Evolutionary conservation across 2,797 vertebrate species (phyloP).

Genomic region (Pogoniulus pusillus): DNA sequence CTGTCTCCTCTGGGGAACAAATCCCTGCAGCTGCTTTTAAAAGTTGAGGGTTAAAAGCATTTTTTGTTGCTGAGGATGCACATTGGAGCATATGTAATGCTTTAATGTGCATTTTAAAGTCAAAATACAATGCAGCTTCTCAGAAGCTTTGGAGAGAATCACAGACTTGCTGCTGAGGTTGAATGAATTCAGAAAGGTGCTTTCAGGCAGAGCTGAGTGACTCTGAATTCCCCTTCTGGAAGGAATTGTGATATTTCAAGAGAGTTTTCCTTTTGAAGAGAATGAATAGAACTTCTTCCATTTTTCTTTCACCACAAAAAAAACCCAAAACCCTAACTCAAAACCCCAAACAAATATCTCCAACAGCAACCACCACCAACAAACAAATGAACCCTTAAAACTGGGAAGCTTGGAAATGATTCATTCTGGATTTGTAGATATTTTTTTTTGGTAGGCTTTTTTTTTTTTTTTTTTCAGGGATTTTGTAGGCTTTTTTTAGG

Average conservation of each 20-base stretch:
- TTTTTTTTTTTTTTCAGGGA: not conserved
- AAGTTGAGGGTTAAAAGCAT: constrained; percentile 64
- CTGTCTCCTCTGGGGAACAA: constrained; percentile 44
- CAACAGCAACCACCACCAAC: too few species aligned
- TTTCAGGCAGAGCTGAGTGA: not conserved
- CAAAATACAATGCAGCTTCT: constrained; percentile 52
- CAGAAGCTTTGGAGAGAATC: constrained; percentile 25
- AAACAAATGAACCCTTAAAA: not conserved
- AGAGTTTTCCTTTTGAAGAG: not conserved
- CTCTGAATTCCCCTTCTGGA: not conserved
- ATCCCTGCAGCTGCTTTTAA: constrained; percentile 64
- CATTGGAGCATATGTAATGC: constrained; percentile 40
- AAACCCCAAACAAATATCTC: too few species aligned
- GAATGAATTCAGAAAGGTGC: not conserved
- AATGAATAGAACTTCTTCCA: not conserved
- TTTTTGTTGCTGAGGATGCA: constrained; percentile 62
- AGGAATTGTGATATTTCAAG: constrained; percentile 10
- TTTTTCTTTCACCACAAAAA: not conserved
- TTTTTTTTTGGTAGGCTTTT: not conserved
- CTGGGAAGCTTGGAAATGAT: not conserved
- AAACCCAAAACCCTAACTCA: too few species aligned
- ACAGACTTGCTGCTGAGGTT: constrained; percentile 1
- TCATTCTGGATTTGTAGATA: not conserved
- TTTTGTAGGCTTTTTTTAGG: not conserved
- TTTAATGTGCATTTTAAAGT: constrained; percentile 59